Evolutionary conservation across 2,888 invertebrate genomes (phyloP), one percentile per base, ranked within the genome.

Genomic region (Thyatira batis): DNA sequence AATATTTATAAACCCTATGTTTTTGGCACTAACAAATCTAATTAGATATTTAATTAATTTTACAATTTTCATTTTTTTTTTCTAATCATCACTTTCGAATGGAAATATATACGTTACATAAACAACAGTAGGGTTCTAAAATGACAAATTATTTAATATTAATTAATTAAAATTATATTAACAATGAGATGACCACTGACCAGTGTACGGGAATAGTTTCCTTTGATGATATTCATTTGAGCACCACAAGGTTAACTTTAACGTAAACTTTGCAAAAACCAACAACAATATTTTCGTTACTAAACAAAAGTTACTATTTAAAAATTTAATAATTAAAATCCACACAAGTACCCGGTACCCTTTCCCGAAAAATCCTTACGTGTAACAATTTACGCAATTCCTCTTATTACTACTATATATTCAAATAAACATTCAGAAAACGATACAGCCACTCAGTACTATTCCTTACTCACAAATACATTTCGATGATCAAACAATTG

Each of bases 21-120:
- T 88, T n/a, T 91, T 92, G 91, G 92, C 92, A 92, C 91, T 89
- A 91, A 90, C 76, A 88, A 85, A 89, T 85, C 82, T 89, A 91
- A 85, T 87, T 85, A 82, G 81, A 79, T 77, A 73, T 83, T 74
- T 72, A 76, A 85, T 81, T 80, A 80, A 78, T 75, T 77, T 76
- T 76, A 76, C 63, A 76, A 60, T 66, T 70, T 66, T 56, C 64
- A 58, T 69, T 70, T 71, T 69, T 68, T n/a, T n/a, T n/a, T n/a
- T n/a, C n/a, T n/a, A 63, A 65, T 64, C 68, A 76, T 74, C 73
- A 73, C 60, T 74, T 78, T 67, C 63, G 60, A 78, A 78, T 75
- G 61, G 57, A 73, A 67, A 73, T 60, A 60, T 69, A 67, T 59
- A 69, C 3, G 17, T 39, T 17, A 39, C 39, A 57, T 71, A 66